Percentiles rank a stretch among this genome's conserved stretches.
phyloP scores from a whole-genome alignment of 2,888 invertebrate species.

The Chalcosyrphus nemorum region DNA sequence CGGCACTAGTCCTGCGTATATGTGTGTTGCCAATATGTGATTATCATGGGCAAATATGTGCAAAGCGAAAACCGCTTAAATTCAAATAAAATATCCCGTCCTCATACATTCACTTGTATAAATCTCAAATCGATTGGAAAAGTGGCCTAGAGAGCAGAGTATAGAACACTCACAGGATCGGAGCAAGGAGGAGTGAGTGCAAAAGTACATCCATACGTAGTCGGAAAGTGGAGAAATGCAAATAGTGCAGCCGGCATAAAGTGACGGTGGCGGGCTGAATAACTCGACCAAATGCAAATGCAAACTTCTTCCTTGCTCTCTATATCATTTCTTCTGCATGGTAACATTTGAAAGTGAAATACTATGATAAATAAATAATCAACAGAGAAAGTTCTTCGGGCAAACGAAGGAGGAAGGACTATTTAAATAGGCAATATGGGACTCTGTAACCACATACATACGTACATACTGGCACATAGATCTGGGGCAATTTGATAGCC shows the following conservation, averaged over 20 bases:
- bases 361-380: constrained; percentile 67
- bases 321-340: constrained; percentile 32
- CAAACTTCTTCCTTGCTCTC: constrained; percentile 24
- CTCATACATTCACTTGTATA: background rate
- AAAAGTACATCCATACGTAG: constrained; percentile 43
- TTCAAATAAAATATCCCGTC: constrained; percentile 23
- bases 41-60: constrained; percentile 57
- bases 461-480: constrained; percentile 10
- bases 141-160: constrained; percentile 9
- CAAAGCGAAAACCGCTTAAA: constrained; percentile 22
- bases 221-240: constrained; percentile 53
- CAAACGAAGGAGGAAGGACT: background rate
- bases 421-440: constrained; percentile 27
- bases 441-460: no score
- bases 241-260: constrained; percentile 27
- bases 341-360: constrained; percentile 62
- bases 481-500: constrained; percentile 44
- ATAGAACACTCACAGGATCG: background rate
- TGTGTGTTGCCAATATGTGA: constrained; percentile 35
- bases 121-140: constrained; percentile 50
- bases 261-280: constrained; percentile 15
- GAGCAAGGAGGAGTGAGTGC: background rate
- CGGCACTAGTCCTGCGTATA: background rate
- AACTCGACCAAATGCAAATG: constrained; percentile 51
- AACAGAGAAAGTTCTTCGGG: constrained; percentile 55